Evolutionary conservation across 2,888 invertebrate genomes (phyloP).

Genomic region (Biston betularia): DNA sequence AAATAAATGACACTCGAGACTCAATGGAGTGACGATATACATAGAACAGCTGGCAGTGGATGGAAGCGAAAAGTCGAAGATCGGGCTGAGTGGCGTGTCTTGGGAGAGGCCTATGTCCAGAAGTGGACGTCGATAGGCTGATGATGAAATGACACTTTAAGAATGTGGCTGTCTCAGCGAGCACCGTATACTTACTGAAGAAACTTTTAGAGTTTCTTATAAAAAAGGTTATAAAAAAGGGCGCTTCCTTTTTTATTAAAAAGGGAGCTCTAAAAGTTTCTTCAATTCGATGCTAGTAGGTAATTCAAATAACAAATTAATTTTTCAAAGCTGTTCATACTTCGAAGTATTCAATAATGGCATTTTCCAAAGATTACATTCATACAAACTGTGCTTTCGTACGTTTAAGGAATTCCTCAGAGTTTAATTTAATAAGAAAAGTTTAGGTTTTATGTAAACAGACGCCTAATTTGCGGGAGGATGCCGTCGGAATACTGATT

Average conservation of each 20-base stretch:
- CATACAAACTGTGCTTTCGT: constrained; percentile 17
- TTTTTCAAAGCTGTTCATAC: constrained; percentile 17
- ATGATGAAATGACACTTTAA: too few relatives aligned
- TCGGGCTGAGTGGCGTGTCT: too few relatives aligned
- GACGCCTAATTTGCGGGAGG: constrained; percentile 25
- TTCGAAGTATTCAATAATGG: constrained; percentile 10
- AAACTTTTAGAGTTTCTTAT: not conserved
- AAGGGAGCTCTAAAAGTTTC: too few relatives aligned
- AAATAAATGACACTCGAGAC: too few relatives aligned
- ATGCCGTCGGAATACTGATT: constrained; percentile 27
- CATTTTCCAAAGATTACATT: constrained; percentile 25
- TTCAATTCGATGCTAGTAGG: not conserved
- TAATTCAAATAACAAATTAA: not conserved
- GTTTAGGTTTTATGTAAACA: constrained; percentile 35
- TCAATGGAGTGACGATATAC: too few relatives aligned
- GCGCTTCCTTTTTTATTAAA: not conserved
- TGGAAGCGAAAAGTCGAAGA: too few relatives aligned
- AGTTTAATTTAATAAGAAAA: constrained; percentile 35
- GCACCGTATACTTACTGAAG: too few relatives aligned
- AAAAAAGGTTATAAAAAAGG: not conserved
- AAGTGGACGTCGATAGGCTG: too few relatives aligned
- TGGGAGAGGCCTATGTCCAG: too few relatives aligned
- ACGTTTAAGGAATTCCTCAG: constrained; percentile 21
- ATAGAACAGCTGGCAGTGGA: too few relatives aligned
- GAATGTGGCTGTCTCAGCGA: too few relatives aligned